Conservation (phyloP, 2,113 vertebrate species). For the Aleadryas rufinucha region DNA sequence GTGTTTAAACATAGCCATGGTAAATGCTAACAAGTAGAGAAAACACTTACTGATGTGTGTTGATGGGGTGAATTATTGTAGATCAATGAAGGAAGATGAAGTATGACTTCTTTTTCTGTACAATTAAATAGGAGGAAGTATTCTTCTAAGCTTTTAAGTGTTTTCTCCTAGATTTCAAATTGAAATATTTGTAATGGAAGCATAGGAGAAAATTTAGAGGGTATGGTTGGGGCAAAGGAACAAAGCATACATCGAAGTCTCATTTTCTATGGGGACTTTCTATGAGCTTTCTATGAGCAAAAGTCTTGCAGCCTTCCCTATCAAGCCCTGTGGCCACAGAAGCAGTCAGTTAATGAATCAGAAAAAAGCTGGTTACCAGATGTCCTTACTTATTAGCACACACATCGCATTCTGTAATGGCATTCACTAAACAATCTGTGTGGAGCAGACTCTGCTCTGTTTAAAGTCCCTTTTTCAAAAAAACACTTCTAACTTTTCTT, state of each 20-base stretch:
- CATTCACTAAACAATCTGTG: slow-evolving; percentile 76
- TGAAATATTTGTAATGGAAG: slow-evolving; percentile 23
- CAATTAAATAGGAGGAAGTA: not conserved
- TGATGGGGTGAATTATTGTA: not conserved
- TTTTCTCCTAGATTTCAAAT: not conserved
- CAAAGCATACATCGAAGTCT: slow-evolving; percentile 62
- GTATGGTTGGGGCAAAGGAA: slow-evolving; percentile 36
- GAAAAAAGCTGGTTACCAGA: slow-evolving; percentile 92
- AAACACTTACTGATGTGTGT: not conserved
- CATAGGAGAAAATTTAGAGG: slow-evolving; percentile 32
- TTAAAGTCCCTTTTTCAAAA: slow-evolving; percentile 27
- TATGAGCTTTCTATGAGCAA: slow-evolving; percentile 68
- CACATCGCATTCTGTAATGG: slow-evolving; percentile 78
- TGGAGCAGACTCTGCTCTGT: slow-evolving; percentile 57
- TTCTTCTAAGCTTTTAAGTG: not conserved
- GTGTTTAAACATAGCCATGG: not conserved
- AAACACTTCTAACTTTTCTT: slow-evolving; percentile 41
- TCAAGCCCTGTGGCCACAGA: slow-evolving; percentile 76
- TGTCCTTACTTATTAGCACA: slow-evolving; percentile 86
- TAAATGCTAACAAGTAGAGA: not conserved
- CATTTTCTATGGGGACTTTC: slow-evolving; percentile 67
- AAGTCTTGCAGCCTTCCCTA: slow-evolving; percentile 66
- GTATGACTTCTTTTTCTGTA: not conserved
- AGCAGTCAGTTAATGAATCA: slow-evolving; percentile 87
- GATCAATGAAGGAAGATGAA: slow-evolving; percentile 11